Conservation (phyloP, 2,113 vertebrate genomes). For the Heterochromis multidens region DNA sequence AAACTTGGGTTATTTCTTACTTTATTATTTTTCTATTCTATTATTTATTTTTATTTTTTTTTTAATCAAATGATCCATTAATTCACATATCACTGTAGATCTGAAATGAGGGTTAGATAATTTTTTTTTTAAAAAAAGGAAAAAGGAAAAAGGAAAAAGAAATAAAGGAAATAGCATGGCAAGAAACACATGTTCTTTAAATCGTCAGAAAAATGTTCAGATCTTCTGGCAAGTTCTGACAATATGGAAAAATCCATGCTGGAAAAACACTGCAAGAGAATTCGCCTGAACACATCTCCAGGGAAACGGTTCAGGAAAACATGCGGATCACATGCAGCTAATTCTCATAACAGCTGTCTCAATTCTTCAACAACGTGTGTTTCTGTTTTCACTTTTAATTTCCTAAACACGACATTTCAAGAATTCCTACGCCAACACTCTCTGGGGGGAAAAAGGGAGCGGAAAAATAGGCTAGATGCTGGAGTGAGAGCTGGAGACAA, state of each 20-base stretch:
- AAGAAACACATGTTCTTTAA: not conserved
- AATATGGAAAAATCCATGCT: not conserved
- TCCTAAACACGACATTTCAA: fast-evolving
- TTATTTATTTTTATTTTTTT: fast-evolving
- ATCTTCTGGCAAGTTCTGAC: not conserved
- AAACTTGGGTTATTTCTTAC: not conserved
- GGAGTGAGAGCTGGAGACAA: not conserved
- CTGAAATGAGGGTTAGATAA: too few relatives aligned
- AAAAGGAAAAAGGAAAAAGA: too few relatives aligned
- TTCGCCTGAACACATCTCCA: not conserved
- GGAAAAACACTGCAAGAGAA: not conserved
- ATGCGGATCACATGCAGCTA: conserved; percentile 12
- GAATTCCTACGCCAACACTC: not conserved
- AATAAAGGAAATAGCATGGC: not conserved
- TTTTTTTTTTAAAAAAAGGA: too few relatives aligned
- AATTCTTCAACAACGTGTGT: not conserved
- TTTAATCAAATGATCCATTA: too few relatives aligned
- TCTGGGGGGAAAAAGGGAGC: not conserved
- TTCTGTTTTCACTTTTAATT: fast-evolving
- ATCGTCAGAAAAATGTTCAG: fast-evolving
- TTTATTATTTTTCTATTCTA: not conserved
- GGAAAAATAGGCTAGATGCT: not conserved
- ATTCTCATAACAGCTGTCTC: not conserved
- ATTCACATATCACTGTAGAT: too few relatives aligned
- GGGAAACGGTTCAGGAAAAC: not conserved